Conservation (phyloP, 2,797 vertebrate genomes). For the Pseudochirops cupreus region DNA sequence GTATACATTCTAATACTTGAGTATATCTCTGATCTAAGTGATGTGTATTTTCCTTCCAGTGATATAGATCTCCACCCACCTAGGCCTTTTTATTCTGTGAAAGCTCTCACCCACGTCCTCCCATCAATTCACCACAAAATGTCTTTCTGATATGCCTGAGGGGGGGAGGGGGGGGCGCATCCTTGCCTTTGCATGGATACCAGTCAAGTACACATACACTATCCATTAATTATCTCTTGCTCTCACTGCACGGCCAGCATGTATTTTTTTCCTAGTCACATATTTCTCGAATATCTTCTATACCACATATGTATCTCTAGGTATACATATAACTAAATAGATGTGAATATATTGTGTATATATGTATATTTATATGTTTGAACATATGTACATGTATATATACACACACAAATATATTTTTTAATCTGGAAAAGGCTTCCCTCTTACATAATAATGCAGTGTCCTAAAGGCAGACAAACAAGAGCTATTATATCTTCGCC, state of each 20-base stretch:
- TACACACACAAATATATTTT: neutral
- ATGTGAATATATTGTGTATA: neutral
- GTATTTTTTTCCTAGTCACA: neutral
- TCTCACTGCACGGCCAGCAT: neutral
- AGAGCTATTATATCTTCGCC: neutral
- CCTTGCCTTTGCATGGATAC: neutral
- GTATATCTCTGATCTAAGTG: neutral
- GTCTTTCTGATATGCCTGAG: neutral
- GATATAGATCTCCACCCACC: neutral
- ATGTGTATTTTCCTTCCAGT: neutral
- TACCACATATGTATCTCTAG: neutral
- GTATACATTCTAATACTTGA: neutral
- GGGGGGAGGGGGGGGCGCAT: accelerated
- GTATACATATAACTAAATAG: neutral
- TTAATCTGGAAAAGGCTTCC: constrained; percentile 7
- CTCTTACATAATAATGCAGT: neutral
- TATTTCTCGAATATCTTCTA: neutral
- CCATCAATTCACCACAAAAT: neutral
- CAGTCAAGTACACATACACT: neutral
- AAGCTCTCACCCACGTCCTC: neutral
- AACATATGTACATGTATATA: neutral
- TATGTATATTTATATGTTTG: neutral
- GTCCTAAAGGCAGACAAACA: neutral
- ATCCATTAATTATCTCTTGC: neutral
- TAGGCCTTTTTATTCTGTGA: neutral